Base-by-base conservation (phyloP, 2,888 invertebrate genomes). In the Aleiodes leptofemur region DNA sequence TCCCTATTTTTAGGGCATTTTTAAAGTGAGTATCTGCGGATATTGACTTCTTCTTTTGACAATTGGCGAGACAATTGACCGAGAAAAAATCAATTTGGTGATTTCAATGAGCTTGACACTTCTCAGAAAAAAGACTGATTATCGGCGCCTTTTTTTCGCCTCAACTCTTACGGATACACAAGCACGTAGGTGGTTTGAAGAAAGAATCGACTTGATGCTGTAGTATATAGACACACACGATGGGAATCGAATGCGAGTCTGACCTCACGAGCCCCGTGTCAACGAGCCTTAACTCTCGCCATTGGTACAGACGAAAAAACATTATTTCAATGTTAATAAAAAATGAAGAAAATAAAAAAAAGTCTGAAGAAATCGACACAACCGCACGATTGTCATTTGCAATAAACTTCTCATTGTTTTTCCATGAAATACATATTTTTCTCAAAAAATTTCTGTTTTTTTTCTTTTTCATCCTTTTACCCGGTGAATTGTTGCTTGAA, bases 231-330 rank as follows among this genome's bases (percentile, higher is more conserved):
- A 68, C 43, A 51, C 43, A 51, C 68, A 53, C 79, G 79, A 82
- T 85, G 85, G 84, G 86, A 88, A 87, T 88, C 85, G 86, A 88
- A 86, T 78, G 82, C 81, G 83, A 82, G 83, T 82, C 83, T 88
- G 87, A 87, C 87, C 87, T 86, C 85, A 83, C 85, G 81, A 84
- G 82, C 82, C 82, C 82, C 81, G 83, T 87, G 88, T 88, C 88
- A 88, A 88, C 86, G 84, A 88, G 88, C 84, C 78, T 86, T 84
- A 86, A 88, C 84, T 85, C 79, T 79, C 72, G 74, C 81, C 80
- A 82, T 80, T 81, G 79, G 77, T 75, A 50, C 29, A 31, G 68
- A 50, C 29, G n/a, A 23, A 68, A 64, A 79, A 76, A 77, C 34
- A 34, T 34, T 34, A 64, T 4, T 61, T 48, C 50, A 56, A 38